phyloP scores from a whole-genome alignment of 2,888 invertebrate species.

The Eurytoma californica region DNA sequence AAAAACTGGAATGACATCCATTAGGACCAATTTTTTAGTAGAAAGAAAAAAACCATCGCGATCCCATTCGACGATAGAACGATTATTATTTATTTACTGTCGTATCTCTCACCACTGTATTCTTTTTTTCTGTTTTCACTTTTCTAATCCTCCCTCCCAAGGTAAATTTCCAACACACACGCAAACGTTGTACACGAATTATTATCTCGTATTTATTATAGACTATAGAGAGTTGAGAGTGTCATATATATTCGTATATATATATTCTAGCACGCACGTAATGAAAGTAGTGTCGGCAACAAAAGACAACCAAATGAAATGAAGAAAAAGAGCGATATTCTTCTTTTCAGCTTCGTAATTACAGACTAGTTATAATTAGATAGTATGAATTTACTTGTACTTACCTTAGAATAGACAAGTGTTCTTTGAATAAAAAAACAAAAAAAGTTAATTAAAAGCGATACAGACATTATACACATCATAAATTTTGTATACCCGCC shows the following conservation, averaged over 20 bases:
- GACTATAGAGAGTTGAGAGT: constrained; percentile 53
- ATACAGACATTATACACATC: not conserved
- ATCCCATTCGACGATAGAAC: constrained; percentile 9
- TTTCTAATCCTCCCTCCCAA: constrained; percentile 25
- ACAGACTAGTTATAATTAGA: constrained; percentile 44
- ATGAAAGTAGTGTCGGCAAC: constrained; percentile 50
- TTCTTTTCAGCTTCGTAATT: constrained; percentile 51
- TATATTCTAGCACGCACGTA: constrained; percentile 54
- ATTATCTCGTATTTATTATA: constrained; percentile 51
- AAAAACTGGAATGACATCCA: constrained; percentile 34
- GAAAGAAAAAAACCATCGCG: not conserved
- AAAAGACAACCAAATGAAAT: constrained; percentile 44
- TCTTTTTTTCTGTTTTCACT: not conserved
- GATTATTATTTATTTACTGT: constrained; percentile 28
- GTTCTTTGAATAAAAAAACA: constrained; percentile 30
- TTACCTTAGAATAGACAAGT: constrained; percentile 49
- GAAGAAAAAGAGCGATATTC: constrained; percentile 50
- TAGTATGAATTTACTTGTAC: constrained; percentile 43
- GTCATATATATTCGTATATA: constrained; percentile 36
- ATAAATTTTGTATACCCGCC: constrained; percentile 10
- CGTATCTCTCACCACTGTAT: constrained; percentile 9
- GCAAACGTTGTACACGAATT: constrained; percentile 52
- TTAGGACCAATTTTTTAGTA: constrained; percentile 21
- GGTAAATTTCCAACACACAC: constrained; percentile 51
- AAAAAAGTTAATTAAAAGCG: not conserved